These are phyloP conservation scores for Eupsilia transversa DNA, from an alignment of 2,888 invertebrate genomes.

Conservation along the genomic window DNA sequence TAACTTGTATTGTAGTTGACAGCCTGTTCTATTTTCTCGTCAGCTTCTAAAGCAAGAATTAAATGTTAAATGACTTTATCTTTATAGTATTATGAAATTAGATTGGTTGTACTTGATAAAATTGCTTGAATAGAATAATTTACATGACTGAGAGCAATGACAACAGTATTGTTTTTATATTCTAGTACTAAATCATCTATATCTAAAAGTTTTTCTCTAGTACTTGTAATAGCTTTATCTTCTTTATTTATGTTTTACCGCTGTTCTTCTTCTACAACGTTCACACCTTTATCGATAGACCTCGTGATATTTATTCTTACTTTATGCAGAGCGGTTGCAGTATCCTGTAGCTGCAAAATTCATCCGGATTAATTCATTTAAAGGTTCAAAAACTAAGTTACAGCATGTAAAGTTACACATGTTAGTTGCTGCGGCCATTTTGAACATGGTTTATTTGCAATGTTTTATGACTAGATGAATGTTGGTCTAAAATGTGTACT, in stretches of 20 bases:
- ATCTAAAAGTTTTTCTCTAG: neutral
- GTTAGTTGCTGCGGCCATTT: conserved; percentile 22
- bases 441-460: neutral
- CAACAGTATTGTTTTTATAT: neutral
- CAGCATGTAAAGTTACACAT: conserved; percentile 19
- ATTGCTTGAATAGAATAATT: conserved; percentile 18
- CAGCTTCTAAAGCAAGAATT: conserved; percentile 22
- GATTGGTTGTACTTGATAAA: conserved; percentile 22
- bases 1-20: conserved; percentile 51
- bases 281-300: conserved; percentile 75
- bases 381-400: conserved; percentile 78
- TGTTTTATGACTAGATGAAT: neutral
- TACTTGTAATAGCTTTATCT: neutral
- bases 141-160: conserved; percentile 3
- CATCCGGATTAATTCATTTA: conserved; percentile 82
- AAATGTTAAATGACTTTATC: conserved; percentile 53
- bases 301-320: conserved; percentile 83
- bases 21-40: conserved; percentile 30
- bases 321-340: conserved; percentile 79
- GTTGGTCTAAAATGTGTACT: neutral
- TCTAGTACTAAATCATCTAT: neutral
- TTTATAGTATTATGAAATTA: conserved; percentile 34
- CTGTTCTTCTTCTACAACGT: conserved; percentile 54
- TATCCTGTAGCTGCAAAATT: conserved; percentile 78
- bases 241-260: neutral